These are phyloP conservation scores for Anas platyrhynchos DNA, from an alignment of 2,113 vertebrate species.

Conservation along the genomic window DNA sequence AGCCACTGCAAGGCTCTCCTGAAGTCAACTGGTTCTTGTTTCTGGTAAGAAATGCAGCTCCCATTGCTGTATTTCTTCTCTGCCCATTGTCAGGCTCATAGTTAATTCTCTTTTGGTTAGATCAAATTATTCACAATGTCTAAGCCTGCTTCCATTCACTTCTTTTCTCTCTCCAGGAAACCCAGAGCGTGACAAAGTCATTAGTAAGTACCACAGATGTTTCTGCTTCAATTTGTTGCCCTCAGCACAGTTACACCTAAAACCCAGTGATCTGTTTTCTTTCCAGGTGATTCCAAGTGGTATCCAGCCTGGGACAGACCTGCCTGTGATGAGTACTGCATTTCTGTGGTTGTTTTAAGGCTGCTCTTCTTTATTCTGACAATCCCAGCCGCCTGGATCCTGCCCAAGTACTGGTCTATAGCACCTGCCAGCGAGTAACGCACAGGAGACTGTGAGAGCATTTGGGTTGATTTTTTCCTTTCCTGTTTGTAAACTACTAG, in stretches of 20 bases:
- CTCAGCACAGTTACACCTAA: background rate
- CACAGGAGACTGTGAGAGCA: background rate
- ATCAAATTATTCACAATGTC: background rate
- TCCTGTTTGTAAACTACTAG: background rate
- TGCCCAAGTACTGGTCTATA: background rate
- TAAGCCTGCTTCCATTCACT: background rate
- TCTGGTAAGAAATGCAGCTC: background rate
- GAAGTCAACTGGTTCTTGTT: fast-evolving
- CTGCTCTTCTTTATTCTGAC: conserved; percentile 16
- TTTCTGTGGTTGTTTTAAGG: conserved; percentile 31
- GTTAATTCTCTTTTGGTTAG: background rate
- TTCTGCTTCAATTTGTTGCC: background rate
- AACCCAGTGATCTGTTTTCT: conserved; percentile 35
- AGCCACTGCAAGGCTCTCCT: background rate
- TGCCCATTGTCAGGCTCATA: background rate
- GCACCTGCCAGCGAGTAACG: background rate
- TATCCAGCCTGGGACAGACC: conserved; percentile 49
- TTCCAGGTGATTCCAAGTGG: conserved; percentile 53
- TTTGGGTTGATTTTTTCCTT: background rate
- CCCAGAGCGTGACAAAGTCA: conserved; percentile 57
- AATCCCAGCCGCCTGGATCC: conserved; percentile 38
- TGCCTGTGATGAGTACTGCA: conserved; percentile 34
- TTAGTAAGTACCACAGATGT: conserved; percentile 71
- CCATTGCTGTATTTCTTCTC: background rate
- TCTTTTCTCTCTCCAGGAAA: conserved; percentile 72